These are phyloP conservation scores for Sporophila hypoxantha DNA, from an alignment of 2,113 vertebrate species.

Conservation along the genomic window DNA sequence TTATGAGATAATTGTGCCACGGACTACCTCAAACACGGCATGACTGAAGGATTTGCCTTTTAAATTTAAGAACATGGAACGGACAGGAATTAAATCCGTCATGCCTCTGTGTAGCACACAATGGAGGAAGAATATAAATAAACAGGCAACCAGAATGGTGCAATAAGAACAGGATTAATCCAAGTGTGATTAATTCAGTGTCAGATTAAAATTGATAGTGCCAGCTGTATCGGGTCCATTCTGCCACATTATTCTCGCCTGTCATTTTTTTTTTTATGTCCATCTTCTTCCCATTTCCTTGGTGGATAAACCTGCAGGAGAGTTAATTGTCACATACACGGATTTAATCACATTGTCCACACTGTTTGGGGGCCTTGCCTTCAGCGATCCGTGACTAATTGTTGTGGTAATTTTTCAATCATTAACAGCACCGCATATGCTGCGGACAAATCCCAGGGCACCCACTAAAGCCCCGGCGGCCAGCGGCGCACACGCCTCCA, in stretches of 20 bases:
- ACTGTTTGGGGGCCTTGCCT: constrained; percentile 70
- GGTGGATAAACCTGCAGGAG: constrained; percentile 78
- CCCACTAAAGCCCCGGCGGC: constrained; percentile 65
- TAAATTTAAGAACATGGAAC: constrained; percentile 71
- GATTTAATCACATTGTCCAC: constrained; percentile 93
- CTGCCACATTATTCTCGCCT: constrained; percentile 60
- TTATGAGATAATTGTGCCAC: constrained; percentile 74
- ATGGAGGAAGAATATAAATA: constrained; percentile 70
- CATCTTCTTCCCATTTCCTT: constrained; percentile 62
- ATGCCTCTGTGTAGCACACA: constrained; percentile 67
- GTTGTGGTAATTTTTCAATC: constrained; percentile 89
- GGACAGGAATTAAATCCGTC: constrained; percentile 79
- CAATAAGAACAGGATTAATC: constrained; percentile 77
- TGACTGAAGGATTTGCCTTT: constrained; percentile 66
- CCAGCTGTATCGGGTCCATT: constrained; percentile 86
- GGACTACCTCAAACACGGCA: constrained; percentile 63
- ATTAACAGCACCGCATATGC: constrained; percentile 93
- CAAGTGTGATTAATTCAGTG: constrained; percentile 79
- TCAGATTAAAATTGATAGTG: constrained; percentile 81
- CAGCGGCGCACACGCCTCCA: constrained; percentile 47
- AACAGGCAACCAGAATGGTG: constrained; percentile 69
- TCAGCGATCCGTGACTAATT: constrained; percentile 83
- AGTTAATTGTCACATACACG: constrained; percentile 96
- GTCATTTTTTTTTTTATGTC: constrained; percentile 46
- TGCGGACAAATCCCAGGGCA: constrained; percentile 77